Base-by-base conservation (phyloP, 2,113 vertebrate genomes). In the Junco hyemalis region DNA sequence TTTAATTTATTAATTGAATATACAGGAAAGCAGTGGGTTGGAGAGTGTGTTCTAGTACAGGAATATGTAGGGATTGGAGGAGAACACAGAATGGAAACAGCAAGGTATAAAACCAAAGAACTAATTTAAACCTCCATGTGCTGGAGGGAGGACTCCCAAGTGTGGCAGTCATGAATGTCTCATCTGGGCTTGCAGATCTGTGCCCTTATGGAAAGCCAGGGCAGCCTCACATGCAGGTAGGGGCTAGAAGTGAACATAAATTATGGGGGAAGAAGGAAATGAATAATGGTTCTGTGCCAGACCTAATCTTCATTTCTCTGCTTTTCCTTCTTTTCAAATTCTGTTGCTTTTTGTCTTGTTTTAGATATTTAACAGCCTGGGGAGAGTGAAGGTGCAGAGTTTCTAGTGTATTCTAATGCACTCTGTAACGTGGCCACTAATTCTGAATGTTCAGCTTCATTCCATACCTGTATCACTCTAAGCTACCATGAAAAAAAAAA, bases 1-100 rank as follows among this genome's bases (percentile, higher is more conserved):
- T 95, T 86, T 88, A 93, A 89, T 89, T 91, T 76, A 92, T 69
- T 77, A 53, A 47, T 35, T 53, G 74, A 85, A 57, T 72, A 35
- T 69, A 25, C 29, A 42, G 35, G 68, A 88, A 77, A 86, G 36
- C 76, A 69, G 50, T 65, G 56, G 66, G 64, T 84, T 79, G 38
- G 53, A 83, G 12, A 86, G 24, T 28, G 7, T 80, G 13, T 53
- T 86, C 54, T 83, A 65, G 40, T 56, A 81, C 0, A 7, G 50
- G n/a, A 42, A 22, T 72, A 83, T 83, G 63, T 53, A 65, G 36
- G 28, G 51, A 63, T 2, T 59, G 36, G 51, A 69, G 31, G 36
- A 92, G 29, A 84, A 87, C 38, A 33, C 22, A 54, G 40, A 60
- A 73, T 35, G 38, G 60, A 48, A 93, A 50, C 47, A 66, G 65